Evolutionary conservation across 2,888 invertebrate genomes (phyloP).

Genomic region (Chalcis sispes): DNA sequence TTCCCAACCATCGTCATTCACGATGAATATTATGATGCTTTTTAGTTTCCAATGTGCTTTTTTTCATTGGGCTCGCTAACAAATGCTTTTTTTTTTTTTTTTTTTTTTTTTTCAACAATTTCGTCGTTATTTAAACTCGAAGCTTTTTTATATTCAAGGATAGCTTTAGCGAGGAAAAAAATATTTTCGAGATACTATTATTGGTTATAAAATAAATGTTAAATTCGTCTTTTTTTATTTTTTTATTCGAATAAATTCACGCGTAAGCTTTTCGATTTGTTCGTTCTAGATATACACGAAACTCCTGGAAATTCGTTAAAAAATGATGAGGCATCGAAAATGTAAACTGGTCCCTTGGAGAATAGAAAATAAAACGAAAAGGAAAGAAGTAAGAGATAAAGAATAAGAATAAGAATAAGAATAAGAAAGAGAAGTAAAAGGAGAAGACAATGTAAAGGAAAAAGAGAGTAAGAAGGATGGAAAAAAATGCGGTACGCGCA

Average conservation of each 20-base stretch:
- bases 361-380: constrained; percentile 8
- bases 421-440: neutral
- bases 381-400: neutral
- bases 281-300: too few species aligned
- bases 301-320: too few species aligned
- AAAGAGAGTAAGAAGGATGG: neutral
- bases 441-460: neutral
- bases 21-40: constrained; percentile 8
- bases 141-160: too few species aligned
- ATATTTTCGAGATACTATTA: too few species aligned
- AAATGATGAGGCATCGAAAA: neutral
- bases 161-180: too few species aligned
- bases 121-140: too few species aligned
- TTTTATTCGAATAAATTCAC: too few species aligned
- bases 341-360: neutral
- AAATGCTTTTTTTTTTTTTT: neutral
- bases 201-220: too few species aligned
- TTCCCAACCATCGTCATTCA: neutral
- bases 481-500: constrained; percentile 9
- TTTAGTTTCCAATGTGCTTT: constrained; percentile 2
- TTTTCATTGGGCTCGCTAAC: neutral
- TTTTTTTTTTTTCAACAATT: too few species aligned
- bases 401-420: neutral
- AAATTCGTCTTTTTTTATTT: too few species aligned
- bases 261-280: too few species aligned